Evolutionary conservation across 2,797 vertebrate species (phyloP), one percentile per base, ranked within the genome.

Genomic region (Fringilla coelebs): DNA sequence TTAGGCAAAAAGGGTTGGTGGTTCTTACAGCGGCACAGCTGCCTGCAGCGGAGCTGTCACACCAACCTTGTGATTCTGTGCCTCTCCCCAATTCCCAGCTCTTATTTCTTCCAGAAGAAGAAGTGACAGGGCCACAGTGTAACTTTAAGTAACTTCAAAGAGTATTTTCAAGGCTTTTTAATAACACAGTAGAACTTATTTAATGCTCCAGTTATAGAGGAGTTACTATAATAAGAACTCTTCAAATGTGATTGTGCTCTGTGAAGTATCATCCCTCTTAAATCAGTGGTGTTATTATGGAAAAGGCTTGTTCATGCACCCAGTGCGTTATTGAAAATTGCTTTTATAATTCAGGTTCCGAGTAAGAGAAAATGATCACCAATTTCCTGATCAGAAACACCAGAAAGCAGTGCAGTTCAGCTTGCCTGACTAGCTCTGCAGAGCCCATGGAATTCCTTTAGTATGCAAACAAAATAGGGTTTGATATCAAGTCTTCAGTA

Each of bases 231-330:
- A 94, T 96, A 96, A 96, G 82, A 94, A 55, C 55, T 60, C 92
- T 96, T 97, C 89, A 94, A 80, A 96, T 84, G 96, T 55, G 91
- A 85, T 93, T 80, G 87, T 94, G 62, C 93, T 97, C 83, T 79
- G 40, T 92, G 88, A 96, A 94, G 80, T 94, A 95, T 97, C 90
- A 76, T 93, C 72, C 82, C 94, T 94, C 93, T 96, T 85, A 97
- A 76, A 89, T 85, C 92, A 91, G 89, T 73, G 82, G 55, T 94
- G 87, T 97, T 96, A 94, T 97, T 96, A 96, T 96, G 66, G 90
- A 93, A 91, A 83, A 95, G 77, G 55, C 87, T 89, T 97, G 81
- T 95, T 94, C 94, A 49, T 67, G 21, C 62, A 93, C 87, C 87
- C 6, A 2, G 38, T 61, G 65, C 67, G 58, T 97, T 95, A 94